Base-by-base conservation (phyloP, 1,140 invertebrate species). In the Leptinotarsa undecemlineata region DNA sequence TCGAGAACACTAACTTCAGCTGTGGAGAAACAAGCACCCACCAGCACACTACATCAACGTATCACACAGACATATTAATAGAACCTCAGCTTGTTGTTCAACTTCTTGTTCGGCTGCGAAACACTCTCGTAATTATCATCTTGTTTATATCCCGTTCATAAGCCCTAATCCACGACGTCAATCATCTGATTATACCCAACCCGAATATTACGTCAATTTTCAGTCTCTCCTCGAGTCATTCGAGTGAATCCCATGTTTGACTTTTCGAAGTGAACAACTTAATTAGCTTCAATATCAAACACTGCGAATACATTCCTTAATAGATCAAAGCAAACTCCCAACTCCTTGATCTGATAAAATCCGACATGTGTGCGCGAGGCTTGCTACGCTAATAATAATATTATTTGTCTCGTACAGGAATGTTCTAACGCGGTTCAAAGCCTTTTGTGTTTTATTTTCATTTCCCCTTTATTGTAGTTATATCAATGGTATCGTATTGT, bases 271-370 rank as follows among this genome's bases (percentile, higher is more conserved):
- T 57, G 51, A 57, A 19, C 51, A 57, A 57, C 51, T 19, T 57
- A 57, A 57, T 57, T n/a, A 57, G 15, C 51, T n/a, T 19, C 51
- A 57, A 57, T 57, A 57, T 57, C 51, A 57, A 57, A 57, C 51
- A 5, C 15, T 57, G 51, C 17, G 51, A 57, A 57, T 57, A 57
- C 17, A 19, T 57, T 57, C 15, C 51, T 57, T 19, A 57, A 57
- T 57, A 57, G 51, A 57, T 57, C 51, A 57, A 57, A 57, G 51
- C 51, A 17, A 57, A 19, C n/a, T 57, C 51, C 51, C 15, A 57
- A 57, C 51, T 57, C 51, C 51, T 57, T 57, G 51, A 57, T 57
- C 51, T 57, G n/a, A 57, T 57, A 57, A 57, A 57, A 57, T 57
- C 51, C 51, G 51, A 19, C n/a, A 17, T 19, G 51, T 17, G n/a